These are phyloP conservation scores for Cnemophilus loriae DNA, from an alignment of 2,113 vertebrate genomes.

Conservation along the genomic window DNA sequence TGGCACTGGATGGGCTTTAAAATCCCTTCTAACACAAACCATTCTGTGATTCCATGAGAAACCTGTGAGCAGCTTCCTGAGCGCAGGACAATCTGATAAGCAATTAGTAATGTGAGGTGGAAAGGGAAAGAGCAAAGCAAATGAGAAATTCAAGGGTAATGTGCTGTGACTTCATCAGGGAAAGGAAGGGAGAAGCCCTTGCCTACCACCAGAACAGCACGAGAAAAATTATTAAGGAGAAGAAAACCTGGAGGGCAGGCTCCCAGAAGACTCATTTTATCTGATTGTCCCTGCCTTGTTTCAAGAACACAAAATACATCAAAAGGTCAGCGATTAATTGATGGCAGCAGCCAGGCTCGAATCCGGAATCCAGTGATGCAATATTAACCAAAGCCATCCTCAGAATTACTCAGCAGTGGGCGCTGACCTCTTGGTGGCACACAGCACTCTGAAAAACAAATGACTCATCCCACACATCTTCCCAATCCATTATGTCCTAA, in stretches of 20 bases:
- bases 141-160: neutral
- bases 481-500: neutral
- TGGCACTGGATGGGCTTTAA: neutral
- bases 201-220: neutral
- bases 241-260: neutral
- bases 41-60: neutral
- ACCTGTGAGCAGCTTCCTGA: neutral
- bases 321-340: conserved; percentile 42
- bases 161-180: neutral
- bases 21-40: neutral
- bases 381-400: neutral
- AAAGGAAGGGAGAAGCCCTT: neutral
- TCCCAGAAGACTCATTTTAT: conserved; percentile 21
- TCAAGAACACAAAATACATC: conserved; percentile 35
- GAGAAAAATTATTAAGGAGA: neutral
- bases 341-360: neutral
- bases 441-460: conserved; percentile 21
- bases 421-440: neutral
- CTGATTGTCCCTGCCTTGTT: conserved; percentile 6
- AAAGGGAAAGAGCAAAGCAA: neutral
- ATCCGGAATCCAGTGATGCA: neutral
- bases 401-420: conserved; percentile 6
- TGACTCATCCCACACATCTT: neutral
- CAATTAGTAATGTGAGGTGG: neutral
- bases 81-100: neutral